Evolutionary conservation across 2,797 vertebrate species (phyloP).

Genomic region (Diplodus puntazzo): DNA sequence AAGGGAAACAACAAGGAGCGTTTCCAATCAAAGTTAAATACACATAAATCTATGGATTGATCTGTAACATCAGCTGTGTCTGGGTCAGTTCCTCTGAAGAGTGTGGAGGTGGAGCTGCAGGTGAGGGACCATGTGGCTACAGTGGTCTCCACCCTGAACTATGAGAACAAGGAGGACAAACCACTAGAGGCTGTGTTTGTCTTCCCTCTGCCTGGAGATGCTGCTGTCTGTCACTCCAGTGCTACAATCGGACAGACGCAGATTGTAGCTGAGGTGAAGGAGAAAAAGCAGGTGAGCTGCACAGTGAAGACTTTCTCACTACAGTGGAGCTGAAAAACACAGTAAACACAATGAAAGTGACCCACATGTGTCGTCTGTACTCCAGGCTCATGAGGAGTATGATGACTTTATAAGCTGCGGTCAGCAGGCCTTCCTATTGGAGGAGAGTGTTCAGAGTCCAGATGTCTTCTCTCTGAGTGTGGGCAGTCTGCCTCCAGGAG

Average conservation of each 20-base stretch:
- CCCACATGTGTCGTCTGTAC: conserved; percentile 16
- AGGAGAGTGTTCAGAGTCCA: conserved; percentile 82
- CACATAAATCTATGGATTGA: too few relatives aligned
- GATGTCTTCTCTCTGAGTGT: conserved; percentile 85
- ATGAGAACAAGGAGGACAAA: conserved; percentile 85
- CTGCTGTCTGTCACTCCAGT: conserved; percentile 89
- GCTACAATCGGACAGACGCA: conserved; percentile 84
- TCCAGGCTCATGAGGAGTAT: conserved; percentile 79
- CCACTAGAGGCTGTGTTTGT: conserved; percentile 87
- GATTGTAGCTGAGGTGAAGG: conserved; percentile 87
- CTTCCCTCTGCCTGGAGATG: conserved; percentile 88
- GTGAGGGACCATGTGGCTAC: conserved; percentile 87
- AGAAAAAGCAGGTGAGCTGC: conserved; percentile 83
- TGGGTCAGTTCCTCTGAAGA: conserved; percentile 86
- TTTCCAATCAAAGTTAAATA: too few relatives aligned
- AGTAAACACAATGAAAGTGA: neutral
- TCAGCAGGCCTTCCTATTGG: conserved; percentile 85
- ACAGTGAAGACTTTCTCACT: neutral
- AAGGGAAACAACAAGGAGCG: too few relatives aligned
- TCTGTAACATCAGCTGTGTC: neutral
- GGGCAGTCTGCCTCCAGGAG: conserved; percentile 85
- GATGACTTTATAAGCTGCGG: conserved; percentile 82
- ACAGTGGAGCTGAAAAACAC: neutral
- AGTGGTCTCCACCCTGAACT: conserved; percentile 85
- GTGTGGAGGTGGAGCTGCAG: conserved; percentile 84